Conservation (phyloP, 2,113 vertebrate genomes). For the Silurus asotus region DNA sequence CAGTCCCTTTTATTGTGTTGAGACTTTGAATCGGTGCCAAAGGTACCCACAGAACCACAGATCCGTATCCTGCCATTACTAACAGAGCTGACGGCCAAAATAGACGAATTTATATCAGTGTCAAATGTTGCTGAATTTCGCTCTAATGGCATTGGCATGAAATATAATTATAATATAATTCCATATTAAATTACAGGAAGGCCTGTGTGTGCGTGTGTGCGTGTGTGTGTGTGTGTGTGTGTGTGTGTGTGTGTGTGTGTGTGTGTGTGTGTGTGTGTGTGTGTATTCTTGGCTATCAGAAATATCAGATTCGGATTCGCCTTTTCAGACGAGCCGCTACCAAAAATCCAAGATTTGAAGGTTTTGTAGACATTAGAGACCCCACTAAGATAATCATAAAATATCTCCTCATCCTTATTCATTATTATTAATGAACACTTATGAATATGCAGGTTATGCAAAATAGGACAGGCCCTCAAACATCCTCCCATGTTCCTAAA, state of each 20-base stretch:
- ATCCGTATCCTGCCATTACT: constrained; percentile 29
- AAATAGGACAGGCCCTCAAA: neutral
- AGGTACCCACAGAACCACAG: constrained; percentile 21
- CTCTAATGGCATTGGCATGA: neutral
- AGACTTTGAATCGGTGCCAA: constrained; percentile 28
- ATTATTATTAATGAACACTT: neutral
- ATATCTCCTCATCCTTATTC: neutral
- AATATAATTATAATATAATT: too few relatives aligned
- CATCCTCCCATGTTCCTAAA: neutral
- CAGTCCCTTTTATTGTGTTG: neutral
- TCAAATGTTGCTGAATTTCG: neutral
- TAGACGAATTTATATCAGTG: neutral
- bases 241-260: neutral
- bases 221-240: neutral
- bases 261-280: neutral
- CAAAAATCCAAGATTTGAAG: too few relatives aligned
- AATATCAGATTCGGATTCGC: neutral
- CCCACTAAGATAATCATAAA: neutral
- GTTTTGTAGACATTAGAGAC: neutral
- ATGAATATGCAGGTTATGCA: constrained; percentile 16
- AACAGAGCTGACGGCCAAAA: neutral
- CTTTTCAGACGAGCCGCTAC: neutral
- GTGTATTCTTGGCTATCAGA: neutral
- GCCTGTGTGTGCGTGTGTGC: neutral
- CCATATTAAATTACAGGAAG: neutral